These are phyloP conservation scores for Psilopsiagon aurifrons DNA, from an alignment of 2,113 vertebrate genomes.

Conservation along the genomic window DNA sequence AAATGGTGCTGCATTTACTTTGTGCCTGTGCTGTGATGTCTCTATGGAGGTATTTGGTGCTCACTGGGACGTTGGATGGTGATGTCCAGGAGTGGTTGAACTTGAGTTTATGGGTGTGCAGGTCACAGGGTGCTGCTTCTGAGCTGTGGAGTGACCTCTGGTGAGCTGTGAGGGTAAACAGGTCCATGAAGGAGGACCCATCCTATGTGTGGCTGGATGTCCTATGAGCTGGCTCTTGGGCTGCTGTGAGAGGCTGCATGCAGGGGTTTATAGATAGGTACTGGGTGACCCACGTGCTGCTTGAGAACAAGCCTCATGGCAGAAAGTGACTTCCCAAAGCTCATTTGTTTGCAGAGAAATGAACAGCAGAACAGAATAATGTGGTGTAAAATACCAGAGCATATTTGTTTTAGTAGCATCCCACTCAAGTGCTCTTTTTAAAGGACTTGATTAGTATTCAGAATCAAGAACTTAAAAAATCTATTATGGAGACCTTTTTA, in stretches of 20 bases:
- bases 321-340: background rate
- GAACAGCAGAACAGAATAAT: background rate
- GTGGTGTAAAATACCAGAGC: background rate
- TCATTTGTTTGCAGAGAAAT: constrained; percentile 1
- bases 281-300: background rate
- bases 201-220: rapidly evolving
- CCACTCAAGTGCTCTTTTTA: constrained; percentile 33
- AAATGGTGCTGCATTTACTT: background rate
- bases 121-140: background rate
- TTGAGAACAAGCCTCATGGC: rapidly evolving
- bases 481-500: constrained; percentile 52
- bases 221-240: background rate
- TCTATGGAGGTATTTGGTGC: background rate
- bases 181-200: background rate
- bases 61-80: background rate
- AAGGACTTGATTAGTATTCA: constrained; percentile 51
- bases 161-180: background rate
- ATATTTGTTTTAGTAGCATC: constrained; percentile 50
- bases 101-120: background rate
- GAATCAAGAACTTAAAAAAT: constrained; percentile 41
- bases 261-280: background rate
- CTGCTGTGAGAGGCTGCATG: background rate
- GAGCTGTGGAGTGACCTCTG: background rate
- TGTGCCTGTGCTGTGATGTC: background rate
- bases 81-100: background rate